Percentiles rank a stretch among this genome's conserved stretches.
Evolutionary conservation across 2,797 vertebrate species (phyloP).

Genomic region (Neosilurus mollespiculum): DNA sequence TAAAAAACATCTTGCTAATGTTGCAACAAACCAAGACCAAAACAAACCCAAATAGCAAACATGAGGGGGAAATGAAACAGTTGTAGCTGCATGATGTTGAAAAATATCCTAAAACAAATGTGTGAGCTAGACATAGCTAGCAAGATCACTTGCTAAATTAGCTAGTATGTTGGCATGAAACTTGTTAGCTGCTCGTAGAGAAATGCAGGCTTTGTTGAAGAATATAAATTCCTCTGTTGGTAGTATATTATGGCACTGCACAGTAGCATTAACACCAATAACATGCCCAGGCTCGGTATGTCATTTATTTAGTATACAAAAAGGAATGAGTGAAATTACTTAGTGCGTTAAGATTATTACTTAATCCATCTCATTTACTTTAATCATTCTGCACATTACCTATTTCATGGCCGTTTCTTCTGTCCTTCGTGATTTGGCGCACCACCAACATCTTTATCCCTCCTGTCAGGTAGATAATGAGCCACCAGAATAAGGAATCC

Average conservation of each 20-base stretch:
- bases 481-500: constrained; percentile 25
- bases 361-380: not conserved
- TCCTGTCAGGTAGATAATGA: constrained; percentile 25
- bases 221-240: not conserved
- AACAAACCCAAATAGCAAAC: not conserved
- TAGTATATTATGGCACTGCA: not conserved
- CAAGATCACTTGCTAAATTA: not conserved
- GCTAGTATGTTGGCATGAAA: not conserved
- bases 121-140: not conserved
- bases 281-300: not conserved
- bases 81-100: not conserved
- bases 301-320: not conserved
- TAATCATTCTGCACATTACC: constrained; percentile 25
- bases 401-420: constrained; percentile 2
- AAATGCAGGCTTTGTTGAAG: not conserved
- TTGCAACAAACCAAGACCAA: not conserved
- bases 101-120: not conserved
- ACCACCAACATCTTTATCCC: constrained; percentile 17
- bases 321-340: not conserved
- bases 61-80: too few species aligned
- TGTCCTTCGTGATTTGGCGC: not conserved
- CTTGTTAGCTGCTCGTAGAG: too few species aligned
- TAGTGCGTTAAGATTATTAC: not conserved
- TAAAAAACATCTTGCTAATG: not conserved
- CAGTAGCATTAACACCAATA: not conserved